These are phyloP conservation scores for Drosophila cardini DNA, from an alignment of 1,140 invertebrate genomes.

Conservation along the genomic window DNA sequence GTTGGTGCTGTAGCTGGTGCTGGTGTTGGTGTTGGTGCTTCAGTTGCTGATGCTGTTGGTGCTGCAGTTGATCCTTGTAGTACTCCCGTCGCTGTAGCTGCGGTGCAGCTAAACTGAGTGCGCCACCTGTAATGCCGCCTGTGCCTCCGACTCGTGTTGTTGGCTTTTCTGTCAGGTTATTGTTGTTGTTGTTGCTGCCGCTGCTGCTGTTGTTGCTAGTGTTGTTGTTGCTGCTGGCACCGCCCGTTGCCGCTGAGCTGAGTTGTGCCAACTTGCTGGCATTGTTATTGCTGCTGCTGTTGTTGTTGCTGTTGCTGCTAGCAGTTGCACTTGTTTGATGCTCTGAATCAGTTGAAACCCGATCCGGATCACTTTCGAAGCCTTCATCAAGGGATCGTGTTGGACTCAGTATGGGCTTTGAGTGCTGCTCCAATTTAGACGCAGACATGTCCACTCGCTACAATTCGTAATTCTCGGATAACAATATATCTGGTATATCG, in stretches of 20 bases:
- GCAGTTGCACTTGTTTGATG: slow-evolving; percentile 82
- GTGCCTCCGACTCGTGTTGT: slow-evolving; percentile 18
- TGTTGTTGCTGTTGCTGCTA: slow-evolving; percentile 50
- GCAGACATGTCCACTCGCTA: slow-evolving; percentile 53
- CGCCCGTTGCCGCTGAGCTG: slow-evolving; percentile 80
- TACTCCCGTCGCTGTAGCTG: slow-evolving; percentile 67
- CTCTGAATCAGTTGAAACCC: slow-evolving; percentile 85
- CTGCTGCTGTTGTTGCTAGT: slow-evolving; percentile 37
- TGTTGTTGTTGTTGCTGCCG: slow-evolving; percentile 41
- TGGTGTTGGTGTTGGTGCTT: slow-evolving; percentile 16
- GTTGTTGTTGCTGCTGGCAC: slow-evolving; percentile 56
- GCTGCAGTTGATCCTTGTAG: slow-evolving; percentile 64
- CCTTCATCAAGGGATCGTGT: slow-evolving; percentile 85
- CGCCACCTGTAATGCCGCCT: slow-evolving; percentile 33
- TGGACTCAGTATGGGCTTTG: slow-evolving; percentile 84
- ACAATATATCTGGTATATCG: slow-evolving; percentile 8
- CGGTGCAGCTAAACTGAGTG: slow-evolving; percentile 62
- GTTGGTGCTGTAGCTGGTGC: slow-evolving; percentile 25
- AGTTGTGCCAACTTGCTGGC: slow-evolving; percentile 80
- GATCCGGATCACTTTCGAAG: slow-evolving; percentile 85
- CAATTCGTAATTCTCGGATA: slow-evolving; percentile 19
- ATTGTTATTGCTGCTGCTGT: slow-evolving; percentile 56
- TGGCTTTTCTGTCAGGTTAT: slow-evolving; percentile 48
- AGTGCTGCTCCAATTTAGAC: slow-evolving; percentile 83
- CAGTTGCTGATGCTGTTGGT: slow-evolving; percentile 24